phyloP scores from a whole-genome alignment of 1,140 invertebrate species.

The Drosophila leontia region DNA sequence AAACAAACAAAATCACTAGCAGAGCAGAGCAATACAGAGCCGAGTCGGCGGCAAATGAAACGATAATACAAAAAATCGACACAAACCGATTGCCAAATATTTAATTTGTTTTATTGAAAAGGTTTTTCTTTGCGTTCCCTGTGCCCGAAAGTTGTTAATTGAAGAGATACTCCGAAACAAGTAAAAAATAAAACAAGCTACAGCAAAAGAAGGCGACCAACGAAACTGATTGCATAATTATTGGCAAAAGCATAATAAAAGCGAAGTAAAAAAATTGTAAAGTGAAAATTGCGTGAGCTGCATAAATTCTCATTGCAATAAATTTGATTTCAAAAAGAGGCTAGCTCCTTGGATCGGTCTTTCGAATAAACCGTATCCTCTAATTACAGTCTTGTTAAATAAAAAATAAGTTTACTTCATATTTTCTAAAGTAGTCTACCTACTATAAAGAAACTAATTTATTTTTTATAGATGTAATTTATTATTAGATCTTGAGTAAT shows the following conservation, averaged over 20 bases:
- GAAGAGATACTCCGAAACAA: constrained; percentile 15
- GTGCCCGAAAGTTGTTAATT: constrained; percentile 51
- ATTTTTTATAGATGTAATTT: too few species aligned
- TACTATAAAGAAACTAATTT: too few species aligned
- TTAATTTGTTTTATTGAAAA: constrained; percentile 52
- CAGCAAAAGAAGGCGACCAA: constrained; percentile 17
- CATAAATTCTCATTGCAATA: constrained; percentile 73
- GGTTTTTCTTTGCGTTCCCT: constrained; percentile 26
- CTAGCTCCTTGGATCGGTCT: background rate
- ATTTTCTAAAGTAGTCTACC: too few species aligned
- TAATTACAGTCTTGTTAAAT: background rate
- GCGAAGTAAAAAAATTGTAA: constrained; percentile 21
- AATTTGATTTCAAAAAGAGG: constrained; percentile 45
- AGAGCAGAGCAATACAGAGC: background rate
- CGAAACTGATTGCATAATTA: constrained; percentile 69
- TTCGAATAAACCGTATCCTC: constrained; percentile 20
- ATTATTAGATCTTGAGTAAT: too few species aligned
- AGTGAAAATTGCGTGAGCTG: constrained; percentile 72
- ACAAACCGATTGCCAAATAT: constrained; percentile 64
- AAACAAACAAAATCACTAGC: constrained; percentile 27
- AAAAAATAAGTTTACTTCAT: background rate
- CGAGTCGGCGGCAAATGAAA: constrained; percentile 34
- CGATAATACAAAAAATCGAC: constrained; percentile 46
- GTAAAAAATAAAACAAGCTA: constrained; percentile 2
- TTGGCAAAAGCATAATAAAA: constrained; percentile 48